phyloP scores from a whole-genome alignment of 2,888 invertebrate species.

The Clitarchus hookeri region DNA sequence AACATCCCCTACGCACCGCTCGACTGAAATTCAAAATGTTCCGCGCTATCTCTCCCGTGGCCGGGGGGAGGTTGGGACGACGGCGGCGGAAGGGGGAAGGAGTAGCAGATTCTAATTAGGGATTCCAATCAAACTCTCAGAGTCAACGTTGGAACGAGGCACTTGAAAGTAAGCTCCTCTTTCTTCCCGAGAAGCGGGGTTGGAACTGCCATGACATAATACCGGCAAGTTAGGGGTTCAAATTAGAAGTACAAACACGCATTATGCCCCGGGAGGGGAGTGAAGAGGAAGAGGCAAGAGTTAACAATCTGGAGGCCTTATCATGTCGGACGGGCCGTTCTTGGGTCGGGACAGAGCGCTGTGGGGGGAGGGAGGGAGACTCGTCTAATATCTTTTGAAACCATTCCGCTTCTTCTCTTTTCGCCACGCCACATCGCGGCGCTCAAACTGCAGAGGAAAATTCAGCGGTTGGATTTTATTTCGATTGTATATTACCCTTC shows the following conservation, averaged over 20 bases:
- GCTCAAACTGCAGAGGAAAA: not conserved
- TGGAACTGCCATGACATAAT: conserved; percentile 11
- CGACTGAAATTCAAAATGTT: conserved; percentile 24
- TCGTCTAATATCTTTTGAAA: not conserved
- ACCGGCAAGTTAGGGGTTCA: conserved; percentile 29
- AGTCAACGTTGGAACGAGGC: conserved; percentile 28
- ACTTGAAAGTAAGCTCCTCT: conserved; percentile 30
- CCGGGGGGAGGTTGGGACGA: conserved; percentile 31
- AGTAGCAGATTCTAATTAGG: conserved; percentile 34
- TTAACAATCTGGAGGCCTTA: not conserved
- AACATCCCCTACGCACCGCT: conserved; percentile 11
- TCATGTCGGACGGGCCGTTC: not conserved
- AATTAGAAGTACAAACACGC: conserved; percentile 34
- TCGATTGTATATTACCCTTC: not conserved
- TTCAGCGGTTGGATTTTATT: not conserved
- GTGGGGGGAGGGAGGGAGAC: not conserved
- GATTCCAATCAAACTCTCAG: conserved; percentile 35
- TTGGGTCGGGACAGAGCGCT: not conserved
- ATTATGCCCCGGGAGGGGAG: conserved; percentile 20
- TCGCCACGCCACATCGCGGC: too few relatives aligned
- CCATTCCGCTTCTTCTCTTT: not conserved
- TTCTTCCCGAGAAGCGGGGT: not conserved
- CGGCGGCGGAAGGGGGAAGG: not conserved
- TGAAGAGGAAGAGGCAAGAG: not conserved
- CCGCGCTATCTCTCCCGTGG: not conserved